Conservation (phyloP, 2,888 invertebrate species). For the Papilio protenor region DNA sequence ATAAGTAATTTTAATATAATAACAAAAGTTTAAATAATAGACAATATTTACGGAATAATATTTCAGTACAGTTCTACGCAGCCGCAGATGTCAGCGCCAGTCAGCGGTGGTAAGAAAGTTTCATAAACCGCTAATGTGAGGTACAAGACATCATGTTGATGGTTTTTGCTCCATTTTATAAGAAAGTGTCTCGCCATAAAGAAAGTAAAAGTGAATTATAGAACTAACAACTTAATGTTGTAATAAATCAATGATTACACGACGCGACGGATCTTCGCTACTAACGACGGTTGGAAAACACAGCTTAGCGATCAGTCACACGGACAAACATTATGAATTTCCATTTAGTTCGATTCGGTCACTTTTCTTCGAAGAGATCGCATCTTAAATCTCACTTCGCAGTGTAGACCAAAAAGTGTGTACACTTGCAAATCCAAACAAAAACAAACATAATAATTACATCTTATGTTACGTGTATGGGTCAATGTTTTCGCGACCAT, state of each 20-base stretch:
- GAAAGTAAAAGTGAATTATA: conserved; percentile 31
- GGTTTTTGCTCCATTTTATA: neutral
- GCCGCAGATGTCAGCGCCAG: neutral
- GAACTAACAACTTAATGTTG: conserved; percentile 21
- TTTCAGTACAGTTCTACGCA: neutral
- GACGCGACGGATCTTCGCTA: conserved; percentile 11
- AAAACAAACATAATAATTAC: neutral
- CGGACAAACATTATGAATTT: neutral
- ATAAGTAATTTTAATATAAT: neutral
- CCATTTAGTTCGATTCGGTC: neutral
- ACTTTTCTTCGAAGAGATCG: neutral
- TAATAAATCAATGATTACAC: conserved; percentile 20
- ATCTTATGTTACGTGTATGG: neutral
- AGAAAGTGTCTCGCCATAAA: conserved; percentile 27
- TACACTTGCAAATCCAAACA: neutral
- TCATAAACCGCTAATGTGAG: conserved; percentile 12
- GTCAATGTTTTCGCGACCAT: neutral
- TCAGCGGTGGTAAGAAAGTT: conserved; percentile 26
- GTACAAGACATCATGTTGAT: neutral
- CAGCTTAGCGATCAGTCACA: neutral
- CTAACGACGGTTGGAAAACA: conserved; percentile 4
- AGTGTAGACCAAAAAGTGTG: neutral
- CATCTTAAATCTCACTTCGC: neutral
- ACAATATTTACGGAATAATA: neutral
- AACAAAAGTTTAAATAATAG: neutral